Conservation (phyloP, 2,797 vertebrate species). For the Mormyrus hasselquistii region DNA sequence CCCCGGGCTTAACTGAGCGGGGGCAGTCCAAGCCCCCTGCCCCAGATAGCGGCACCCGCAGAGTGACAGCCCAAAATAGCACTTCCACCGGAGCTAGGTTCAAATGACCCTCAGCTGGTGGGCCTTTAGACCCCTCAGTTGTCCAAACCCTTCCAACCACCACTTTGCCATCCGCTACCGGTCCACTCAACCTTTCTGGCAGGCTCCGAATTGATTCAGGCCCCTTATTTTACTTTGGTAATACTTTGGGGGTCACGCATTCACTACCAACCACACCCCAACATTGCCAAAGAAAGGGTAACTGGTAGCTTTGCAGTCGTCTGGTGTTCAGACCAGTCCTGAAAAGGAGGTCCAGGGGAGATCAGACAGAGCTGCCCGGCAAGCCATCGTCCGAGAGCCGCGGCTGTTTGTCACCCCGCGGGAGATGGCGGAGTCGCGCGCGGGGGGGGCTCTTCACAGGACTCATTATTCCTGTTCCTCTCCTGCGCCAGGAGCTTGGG, state of each 20-base stretch:
- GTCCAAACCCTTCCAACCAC: background rate
- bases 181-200: background rate
- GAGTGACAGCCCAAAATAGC: background rate
- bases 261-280: background rate
- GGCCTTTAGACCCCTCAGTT: background rate
- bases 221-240: background rate
- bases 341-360: background rate
- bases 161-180: background rate
- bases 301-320: background rate
- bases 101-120: background rate
- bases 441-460: constrained; percentile 54
- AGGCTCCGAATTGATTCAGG: background rate
- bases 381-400: background rate
- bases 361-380: background rate
- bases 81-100: background rate
- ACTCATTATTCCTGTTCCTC: constrained; percentile 67
- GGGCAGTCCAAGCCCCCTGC: background rate
- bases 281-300: background rate
- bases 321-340: too few species aligned
- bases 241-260: background rate
- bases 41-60: background rate
- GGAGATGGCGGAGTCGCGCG: too few species aligned
- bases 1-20: background rate
- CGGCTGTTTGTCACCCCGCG: background rate
- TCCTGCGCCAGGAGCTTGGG: constrained; percentile 49